phyloP scores from a whole-genome alignment of 2,113 vertebrate species.

The Sebastes schlegelii region DNA sequence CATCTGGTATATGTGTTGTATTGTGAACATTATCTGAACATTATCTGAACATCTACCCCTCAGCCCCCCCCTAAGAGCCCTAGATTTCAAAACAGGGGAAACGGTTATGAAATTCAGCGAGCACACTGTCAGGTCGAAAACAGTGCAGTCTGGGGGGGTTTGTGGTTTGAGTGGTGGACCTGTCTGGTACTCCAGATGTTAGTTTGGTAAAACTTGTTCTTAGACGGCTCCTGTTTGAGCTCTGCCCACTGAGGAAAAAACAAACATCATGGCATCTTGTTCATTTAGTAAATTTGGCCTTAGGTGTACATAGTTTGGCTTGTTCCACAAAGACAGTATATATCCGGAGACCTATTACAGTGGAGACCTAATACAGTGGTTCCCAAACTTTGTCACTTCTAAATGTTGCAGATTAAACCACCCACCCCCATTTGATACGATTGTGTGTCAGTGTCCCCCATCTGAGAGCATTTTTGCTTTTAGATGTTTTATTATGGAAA shows the following conservation, averaged over 20 bases:
- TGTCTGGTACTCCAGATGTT: conserved; percentile 65
- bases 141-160: conserved; percentile 60
- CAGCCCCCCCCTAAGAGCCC: conserved; percentile 46
- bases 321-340: not conserved
- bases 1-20: conserved; percentile 46
- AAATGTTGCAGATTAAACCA: no score
- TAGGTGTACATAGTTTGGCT: not conserved
- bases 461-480: no score
- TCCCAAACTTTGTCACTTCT: no score
- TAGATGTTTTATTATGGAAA: no score
- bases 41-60: conserved; percentile 56
- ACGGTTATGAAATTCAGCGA: conserved; percentile 72
- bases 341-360: no score
- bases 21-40: conserved; percentile 52
- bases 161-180: conserved; percentile 64
- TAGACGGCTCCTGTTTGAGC: conserved; percentile 54
- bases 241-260: conserved; percentile 11
- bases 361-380: no score
- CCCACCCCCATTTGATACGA: no score
- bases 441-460: no score
- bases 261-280: not conserved
- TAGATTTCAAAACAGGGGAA: conserved; percentile 73
- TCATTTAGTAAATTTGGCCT: not conserved
- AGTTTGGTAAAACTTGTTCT: conserved; percentile 58
- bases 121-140: conserved; percentile 43